These are phyloP conservation scores for Calcarius lapponicus DNA, from an alignment of 2,797 vertebrate genomes.

Conservation along the genomic window DNA sequence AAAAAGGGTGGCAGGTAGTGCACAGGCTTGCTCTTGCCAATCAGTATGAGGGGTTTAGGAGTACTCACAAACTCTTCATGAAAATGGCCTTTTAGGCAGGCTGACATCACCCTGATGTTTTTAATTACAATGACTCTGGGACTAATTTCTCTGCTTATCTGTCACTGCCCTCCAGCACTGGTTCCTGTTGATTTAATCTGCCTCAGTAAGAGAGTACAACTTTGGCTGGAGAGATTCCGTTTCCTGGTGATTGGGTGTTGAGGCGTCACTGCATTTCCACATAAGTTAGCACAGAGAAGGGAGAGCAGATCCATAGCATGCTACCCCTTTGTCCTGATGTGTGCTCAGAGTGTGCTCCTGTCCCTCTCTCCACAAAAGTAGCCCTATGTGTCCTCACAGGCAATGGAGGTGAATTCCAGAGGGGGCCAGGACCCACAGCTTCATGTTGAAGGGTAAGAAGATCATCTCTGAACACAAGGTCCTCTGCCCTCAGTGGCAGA, in stretches of 20 bases:
- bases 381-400: rapidly evolving
- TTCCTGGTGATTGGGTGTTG: background rate
- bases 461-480: background rate
- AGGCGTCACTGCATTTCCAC: background rate
- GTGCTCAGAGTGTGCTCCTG: background rate
- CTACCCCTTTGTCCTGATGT: background rate
- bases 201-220: background rate
- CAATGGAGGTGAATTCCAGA: background rate
- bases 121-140: conserved; percentile 42
- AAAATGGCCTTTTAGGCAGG: conserved; percentile 11
- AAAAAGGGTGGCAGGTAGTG: background rate
- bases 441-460: background rate
- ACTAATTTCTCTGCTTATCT: conserved; percentile 59
- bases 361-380: background rate
- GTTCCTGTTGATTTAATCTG: conserved; percentile 67
- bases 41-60: background rate
- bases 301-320: background rate
- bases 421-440: background rate
- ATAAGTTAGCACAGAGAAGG: background rate
- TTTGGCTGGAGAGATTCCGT: background rate
- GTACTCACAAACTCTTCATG: background rate
- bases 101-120: conserved; percentile 58
- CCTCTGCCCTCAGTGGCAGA: background rate
- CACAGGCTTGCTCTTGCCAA: background rate
- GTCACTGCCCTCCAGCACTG: conserved; percentile 44